Evolutionary conservation across 2,888 invertebrate genomes (phyloP), one percentile per base, ranked within the genome.

Genomic region (Stenodera caucasica): DNA sequence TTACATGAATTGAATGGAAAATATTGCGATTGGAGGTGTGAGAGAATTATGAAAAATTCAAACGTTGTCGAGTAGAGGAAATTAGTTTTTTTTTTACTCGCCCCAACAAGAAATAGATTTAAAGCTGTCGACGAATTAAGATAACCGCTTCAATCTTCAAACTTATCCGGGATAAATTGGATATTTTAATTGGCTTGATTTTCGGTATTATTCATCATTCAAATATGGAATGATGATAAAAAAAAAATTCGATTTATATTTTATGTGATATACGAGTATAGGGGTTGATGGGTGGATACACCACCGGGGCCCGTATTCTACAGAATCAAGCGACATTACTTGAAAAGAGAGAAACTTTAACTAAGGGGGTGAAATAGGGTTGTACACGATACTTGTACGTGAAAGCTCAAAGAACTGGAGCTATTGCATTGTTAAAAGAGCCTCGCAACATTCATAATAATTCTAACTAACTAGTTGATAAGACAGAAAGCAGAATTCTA

Each of bases 171-270:
- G 15, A 40, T n/a, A 40, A 40, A 45, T 45, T 45, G 45, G 45
- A 45, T 21, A 45, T 21, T 45, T 45, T 45, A 45, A 45, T 45
- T 21, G 29, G 32, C 2, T 45, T 21, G 12, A 4, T 5, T 45
- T 11, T 12, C 21, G 45, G 45, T 18, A 45, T 45, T 45, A 12
- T 45, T 45, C 45, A 11, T 45, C 2, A 18, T 45, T 45, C n/a
- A n/a, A n/a, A n/a, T n/a, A n/a, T n/a, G n/a, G n/a, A n/a, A n/a
- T n/a, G n/a, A n/a, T n/a, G n/a, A n/a, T n/a, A n/a, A n/a, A n/a
- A n/a, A n/a, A n/a, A n/a, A n/a, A 61, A 61, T 64, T 64, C 64
- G 61, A 64, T 64, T 61, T 61, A 64, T 64, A 61, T 64, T 64
- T 64, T 53, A 64, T 53, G 55, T 54, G 55, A 51, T 50, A 40